Evolutionary conservation across 2,888 invertebrate genomes (phyloP), one percentile per base, ranked within the genome.

Genomic region (Griposia aprilina): DNA sequence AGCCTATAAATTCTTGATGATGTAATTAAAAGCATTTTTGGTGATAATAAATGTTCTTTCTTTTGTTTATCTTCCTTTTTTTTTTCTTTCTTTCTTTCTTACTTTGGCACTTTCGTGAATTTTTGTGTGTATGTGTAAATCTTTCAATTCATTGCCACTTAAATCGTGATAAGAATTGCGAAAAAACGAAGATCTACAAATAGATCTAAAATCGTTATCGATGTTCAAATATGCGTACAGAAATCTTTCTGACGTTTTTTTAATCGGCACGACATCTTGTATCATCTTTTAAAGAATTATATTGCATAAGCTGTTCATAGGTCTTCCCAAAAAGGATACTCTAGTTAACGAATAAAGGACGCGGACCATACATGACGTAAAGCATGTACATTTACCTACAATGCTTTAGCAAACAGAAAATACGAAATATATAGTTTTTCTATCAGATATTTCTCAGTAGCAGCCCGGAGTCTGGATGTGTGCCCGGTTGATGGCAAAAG

Each of bases 151-250:
- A 70, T 36, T 55, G 48, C n/a, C 45, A 55, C 55, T 20, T 11
- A 50, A 50, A 83, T 83, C 81, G 81, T 70, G 70, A 78, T 50
- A 52, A 62, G 13, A n/a, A 70, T 83, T 83, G 76, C 76, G 55
- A 59, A 70, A 83, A 41, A 50, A 8, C 3, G 23, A 17, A 52
- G 20, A 66, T 66, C 79, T 66, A 66, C 66, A 55, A 60, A 50
- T 45, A 83, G 15, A 78, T 83, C 70, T 60, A 8, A 67, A 23
- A 79, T 65, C 17, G 36, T 30, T 79, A 67, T 78, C 79, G 70
- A 78, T 83, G 83, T 78, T 70, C 78, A 78, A 70, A 77, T 66
- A 41, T 41, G 81, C 83, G 55, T 13, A 59, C 41, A 69, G 48
- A 48, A 70, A 83, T 78, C 23, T 62, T 26, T 60, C 82, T 48